A percentile compares a stretch with the other conserved stretches of the same genome.
Evolutionary conservation across 2,888 invertebrate species (phyloP).

Genomic region (Perizoma flavofasciatum): DNA sequence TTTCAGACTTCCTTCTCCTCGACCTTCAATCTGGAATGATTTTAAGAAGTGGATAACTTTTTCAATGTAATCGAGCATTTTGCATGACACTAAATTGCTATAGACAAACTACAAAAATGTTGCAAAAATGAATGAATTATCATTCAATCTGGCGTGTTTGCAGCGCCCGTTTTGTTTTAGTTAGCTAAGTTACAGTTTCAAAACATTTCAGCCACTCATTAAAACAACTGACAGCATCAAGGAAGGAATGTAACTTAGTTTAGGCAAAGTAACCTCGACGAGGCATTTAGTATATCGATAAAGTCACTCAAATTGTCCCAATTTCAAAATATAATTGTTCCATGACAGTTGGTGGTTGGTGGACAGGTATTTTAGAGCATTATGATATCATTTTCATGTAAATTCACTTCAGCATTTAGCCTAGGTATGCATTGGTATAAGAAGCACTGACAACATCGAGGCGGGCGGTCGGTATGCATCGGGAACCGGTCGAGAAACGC

Average conservation of each 20-base stretch:
- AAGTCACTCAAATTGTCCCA: constrained; percentile 13
- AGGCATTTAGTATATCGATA: constrained; percentile 12
- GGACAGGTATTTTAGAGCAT: constrained; percentile 8
- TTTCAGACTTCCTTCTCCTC: background rate
- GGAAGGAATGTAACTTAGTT: background rate
- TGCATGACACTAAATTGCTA: too few relatives aligned
- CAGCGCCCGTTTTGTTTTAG: too few relatives aligned
- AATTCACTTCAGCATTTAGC: constrained; percentile 10
- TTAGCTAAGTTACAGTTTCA: too few relatives aligned
- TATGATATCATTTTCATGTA: constrained; percentile 13
- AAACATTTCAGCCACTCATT: too few relatives aligned
- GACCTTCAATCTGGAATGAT: background rate
- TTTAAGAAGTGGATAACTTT: background rate
- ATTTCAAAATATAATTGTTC: constrained; percentile 12
- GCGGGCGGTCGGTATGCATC: constrained; percentile 49
- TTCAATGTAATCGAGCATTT: too few relatives aligned
- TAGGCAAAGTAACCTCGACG: background rate
- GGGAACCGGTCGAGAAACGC: constrained; percentile 49
- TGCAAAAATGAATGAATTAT: too few relatives aligned
- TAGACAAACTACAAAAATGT: too few relatives aligned
- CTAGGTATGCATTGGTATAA: constrained; percentile 11
- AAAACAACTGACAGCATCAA: background rate
- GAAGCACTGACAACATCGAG: constrained; percentile 27
- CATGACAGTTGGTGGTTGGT: constrained; percentile 8
- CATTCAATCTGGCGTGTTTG: too few relatives aligned